Conservation (phyloP, 2,888 invertebrate species). For the Diaprepes abbreviatus region DNA sequence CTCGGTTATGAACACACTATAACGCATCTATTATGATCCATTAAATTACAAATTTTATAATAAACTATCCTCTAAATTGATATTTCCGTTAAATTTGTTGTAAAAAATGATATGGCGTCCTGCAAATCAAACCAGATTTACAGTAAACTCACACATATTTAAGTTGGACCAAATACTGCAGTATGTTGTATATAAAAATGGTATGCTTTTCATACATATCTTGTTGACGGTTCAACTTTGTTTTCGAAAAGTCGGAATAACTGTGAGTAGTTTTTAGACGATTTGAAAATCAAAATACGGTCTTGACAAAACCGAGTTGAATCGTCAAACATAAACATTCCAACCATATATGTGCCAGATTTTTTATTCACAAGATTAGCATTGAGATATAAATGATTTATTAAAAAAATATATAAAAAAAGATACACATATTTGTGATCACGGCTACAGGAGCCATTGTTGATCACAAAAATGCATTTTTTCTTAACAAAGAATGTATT, state of each 20-base stretch:
- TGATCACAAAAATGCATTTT: conserved; percentile 55
- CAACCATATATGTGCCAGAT: conserved; percentile 77
- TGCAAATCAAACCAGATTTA: conserved; percentile 67
- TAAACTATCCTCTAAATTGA: no score
- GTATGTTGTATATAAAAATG: conserved; percentile 61
- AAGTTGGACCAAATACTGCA: conserved; percentile 65
- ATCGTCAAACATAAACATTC: conserved; percentile 69
- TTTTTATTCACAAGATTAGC: conserved; percentile 70
- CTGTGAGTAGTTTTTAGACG: conserved; percentile 52
- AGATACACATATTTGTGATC: conserved; percentile 57
- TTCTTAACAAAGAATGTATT: conserved; percentile 55
- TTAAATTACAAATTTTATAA: no score
- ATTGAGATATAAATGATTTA: conserved; percentile 55
- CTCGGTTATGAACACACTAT: neutral
- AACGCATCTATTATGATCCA: neutral
- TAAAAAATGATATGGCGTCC: conserved; percentile 19
- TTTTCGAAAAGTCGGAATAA: conserved; percentile 47
- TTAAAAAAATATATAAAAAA: conserved; percentile 28
- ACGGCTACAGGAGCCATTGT: conserved; percentile 44
- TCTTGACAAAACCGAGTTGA: conserved; percentile 51
- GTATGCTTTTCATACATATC: conserved; percentile 66
- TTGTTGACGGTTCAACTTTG: conserved; percentile 59
- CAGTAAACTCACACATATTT: conserved; percentile 65
- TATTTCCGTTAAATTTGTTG: conserved; percentile 5
- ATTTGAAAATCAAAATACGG: conserved; percentile 54